phyloP scores from a whole-genome alignment of 2,888 invertebrate species.

The Agrochola lota region DNA sequence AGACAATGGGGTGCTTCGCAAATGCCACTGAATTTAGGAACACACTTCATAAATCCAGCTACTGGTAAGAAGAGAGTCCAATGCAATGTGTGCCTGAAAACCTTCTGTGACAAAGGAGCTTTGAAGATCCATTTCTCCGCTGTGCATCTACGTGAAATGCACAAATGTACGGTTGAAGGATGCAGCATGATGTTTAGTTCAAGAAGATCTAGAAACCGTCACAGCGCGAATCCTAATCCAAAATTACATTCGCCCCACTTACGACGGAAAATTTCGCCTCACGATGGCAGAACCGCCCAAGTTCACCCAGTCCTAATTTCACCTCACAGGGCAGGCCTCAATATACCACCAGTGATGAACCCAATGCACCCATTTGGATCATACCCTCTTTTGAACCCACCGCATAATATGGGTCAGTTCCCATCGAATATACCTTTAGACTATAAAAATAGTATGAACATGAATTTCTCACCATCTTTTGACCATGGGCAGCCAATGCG shows the following conservation, averaged over 20 bases:
- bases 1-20: slow-evolving; percentile 94
- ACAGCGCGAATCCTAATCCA: slow-evolving; percentile 99
- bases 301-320: slow-evolving; percentile 95
- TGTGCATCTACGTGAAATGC: slow-evolving; percentile 99
- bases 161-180: slow-evolving; percentile 99
- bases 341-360: slow-evolving; percentile 92
- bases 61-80: slow-evolving; percentile 99
- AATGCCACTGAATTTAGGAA: slow-evolving; percentile 95
- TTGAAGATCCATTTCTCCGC: slow-evolving; percentile 99
- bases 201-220: slow-evolving; percentile 97
- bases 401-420: slow-evolving; percentile 92
- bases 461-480: slow-evolving; percentile 79
- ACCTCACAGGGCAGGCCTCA: slow-evolving; percentile 92
- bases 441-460: slow-evolving; percentile 87
- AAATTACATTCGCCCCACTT: slow-evolving; percentile 99
- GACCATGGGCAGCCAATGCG: slow-evolving; percentile 83
- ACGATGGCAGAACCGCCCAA: slow-evolving; percentile 97
- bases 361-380: slow-evolving; percentile 94
- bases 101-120: slow-evolving; percentile 99
- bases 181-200: slow-evolving; percentile 99
- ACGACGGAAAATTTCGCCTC: slow-evolving; percentile 97
- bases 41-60: slow-evolving; percentile 97
- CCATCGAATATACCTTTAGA: slow-evolving; percentile 86
- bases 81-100: slow-evolving; percentile 99
- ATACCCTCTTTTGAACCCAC: slow-evolving; percentile 94